Evolutionary conservation across 2,888 invertebrate species (phyloP), one percentile per base, ranked within the genome.

Genomic region (Steinernema scapterisci): DNA sequence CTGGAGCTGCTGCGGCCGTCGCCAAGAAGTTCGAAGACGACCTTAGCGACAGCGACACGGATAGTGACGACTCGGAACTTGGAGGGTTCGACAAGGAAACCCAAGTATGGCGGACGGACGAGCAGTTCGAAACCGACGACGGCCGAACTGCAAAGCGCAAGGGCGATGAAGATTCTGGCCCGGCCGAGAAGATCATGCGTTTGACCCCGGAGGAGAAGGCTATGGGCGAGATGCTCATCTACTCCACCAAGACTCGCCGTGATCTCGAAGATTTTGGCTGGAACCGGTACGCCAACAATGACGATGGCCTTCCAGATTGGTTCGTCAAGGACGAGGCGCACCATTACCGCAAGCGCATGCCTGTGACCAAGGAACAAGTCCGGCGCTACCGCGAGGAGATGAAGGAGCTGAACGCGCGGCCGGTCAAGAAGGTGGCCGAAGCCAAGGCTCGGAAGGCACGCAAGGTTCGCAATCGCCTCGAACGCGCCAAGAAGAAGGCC

Each of bases 401-500:
- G 83, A 89, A 89, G 82, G 96, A 95, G 81, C 92, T 99, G 48
- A 95, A 99, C 89, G 93, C 93, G 0, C 91, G 95, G 77, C 95
- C 99, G 16, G 95, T 97, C 78, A 99, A 97, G 90, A 99, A 99
- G 85, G 94, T 99, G 0, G 92, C 95, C 82, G 96, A 99, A 90
- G 99, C 99, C 0, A 97, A 95, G 89, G 95, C 95, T 0, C 92
- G 99, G 91, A 95, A 96, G 92, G 93, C 92, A 89, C 93, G 95
- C 80, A 92, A 86, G 71, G 71, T 93, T 76, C 93, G 92, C 86
- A 63, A 63, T n/a, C 93, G 93, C 88, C 89, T 97, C 89, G 94
- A 95, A 81, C 94, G 93, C 86, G 96, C 95, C 0, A 94, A 95
- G 90, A 97, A 97, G 90, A 95, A 94, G 89, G 93, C 95, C 0